Percentiles rank a stretch among this genome's conserved stretches.
These are phyloP conservation scores for Phaethon lepturus DNA, from an alignment of 2,113 vertebrate species.

Conservation along the genomic window DNA sequence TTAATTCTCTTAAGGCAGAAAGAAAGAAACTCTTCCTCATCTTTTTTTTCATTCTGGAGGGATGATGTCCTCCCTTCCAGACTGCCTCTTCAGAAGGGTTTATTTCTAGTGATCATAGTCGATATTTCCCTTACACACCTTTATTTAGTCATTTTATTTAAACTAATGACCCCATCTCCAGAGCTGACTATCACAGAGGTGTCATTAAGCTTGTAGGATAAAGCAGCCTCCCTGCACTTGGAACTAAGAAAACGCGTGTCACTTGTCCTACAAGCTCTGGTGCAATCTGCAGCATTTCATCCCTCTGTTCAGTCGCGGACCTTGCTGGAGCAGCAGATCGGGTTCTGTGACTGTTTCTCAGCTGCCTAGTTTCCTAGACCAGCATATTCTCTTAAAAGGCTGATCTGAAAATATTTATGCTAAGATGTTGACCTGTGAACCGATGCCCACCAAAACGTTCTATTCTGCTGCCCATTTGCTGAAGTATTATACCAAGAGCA, in stretches of 20 bases:
- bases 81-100: background rate
- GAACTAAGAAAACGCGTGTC: background rate
- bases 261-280: background rate
- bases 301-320: background rate
- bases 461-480: background rate
- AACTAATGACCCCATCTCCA: background rate
- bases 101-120: background rate
- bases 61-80: background rate
- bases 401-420: background rate
- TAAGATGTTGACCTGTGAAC: background rate
- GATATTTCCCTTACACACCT: background rate
- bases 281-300: background rate
- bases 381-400: background rate
- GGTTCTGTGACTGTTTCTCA: background rate
- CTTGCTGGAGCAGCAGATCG: background rate
- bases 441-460: background rate
- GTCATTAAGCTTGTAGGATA: background rate
- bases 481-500: background rate
- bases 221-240: background rate
- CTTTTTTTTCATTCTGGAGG: background rate
- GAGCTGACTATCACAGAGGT: background rate
- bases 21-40: background rate
- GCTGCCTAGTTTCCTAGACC: background rate
- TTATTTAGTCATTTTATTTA: background rate
- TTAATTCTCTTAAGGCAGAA: background rate